Conservation (phyloP, 2,797 vertebrate genomes). For the Linurgus olivaceus region DNA sequence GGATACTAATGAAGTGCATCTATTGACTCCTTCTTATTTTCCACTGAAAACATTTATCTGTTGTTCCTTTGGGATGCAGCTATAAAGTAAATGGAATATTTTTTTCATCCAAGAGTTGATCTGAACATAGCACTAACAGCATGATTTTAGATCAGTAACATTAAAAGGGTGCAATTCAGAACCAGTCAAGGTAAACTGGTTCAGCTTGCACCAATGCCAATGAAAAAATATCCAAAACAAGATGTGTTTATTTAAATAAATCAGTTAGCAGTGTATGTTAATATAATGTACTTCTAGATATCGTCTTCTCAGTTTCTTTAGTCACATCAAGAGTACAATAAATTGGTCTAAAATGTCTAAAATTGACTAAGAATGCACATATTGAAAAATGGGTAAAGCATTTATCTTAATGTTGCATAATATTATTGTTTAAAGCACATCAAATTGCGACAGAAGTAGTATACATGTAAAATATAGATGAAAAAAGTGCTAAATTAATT, state of each 20-base stretch:
- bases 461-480: background rate
- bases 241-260: background rate
- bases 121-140: background rate
- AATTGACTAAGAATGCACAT: background rate
- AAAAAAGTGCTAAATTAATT: background rate
- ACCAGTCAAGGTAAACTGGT: background rate
- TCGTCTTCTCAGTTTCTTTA: background rate
- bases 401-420: background rate
- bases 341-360: background rate
- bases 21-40: background rate
- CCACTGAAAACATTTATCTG: background rate
- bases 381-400: background rate
- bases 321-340: background rate
- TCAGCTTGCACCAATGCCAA: background rate
- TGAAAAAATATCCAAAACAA: background rate
- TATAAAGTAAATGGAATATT: background rate
- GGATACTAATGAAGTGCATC: background rate
- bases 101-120: background rate
- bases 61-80: background rate
- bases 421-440: background rate
- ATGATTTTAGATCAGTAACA: background rate
- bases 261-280: background rate
- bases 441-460: background rate
- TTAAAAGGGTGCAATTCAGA: background rate
- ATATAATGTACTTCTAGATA: background rate